Evolutionary conservation across 2,797 vertebrate species (phyloP).

Genomic region (Denticeps clupeoides): DNA sequence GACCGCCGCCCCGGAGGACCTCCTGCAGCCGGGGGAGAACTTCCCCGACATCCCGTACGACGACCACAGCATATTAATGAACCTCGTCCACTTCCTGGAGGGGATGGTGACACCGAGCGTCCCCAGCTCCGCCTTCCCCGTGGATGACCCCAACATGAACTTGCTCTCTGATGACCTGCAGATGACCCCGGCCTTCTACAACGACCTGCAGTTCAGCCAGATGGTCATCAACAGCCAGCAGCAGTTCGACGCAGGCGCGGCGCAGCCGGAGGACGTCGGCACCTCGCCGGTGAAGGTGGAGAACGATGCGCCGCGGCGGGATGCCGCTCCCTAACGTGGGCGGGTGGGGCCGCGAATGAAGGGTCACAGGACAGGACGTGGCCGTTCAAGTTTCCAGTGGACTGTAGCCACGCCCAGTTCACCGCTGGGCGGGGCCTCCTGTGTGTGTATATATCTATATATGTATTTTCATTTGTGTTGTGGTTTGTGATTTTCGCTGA

Average conservation of each 20-base stretch:
- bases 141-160: conserved; percentile 38
- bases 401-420: no score
- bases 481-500: no score
- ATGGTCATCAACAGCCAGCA: conserved; percentile 47
- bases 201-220: conserved; percentile 52
- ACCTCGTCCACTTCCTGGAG: no score
- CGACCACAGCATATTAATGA: no score
- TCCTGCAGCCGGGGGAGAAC: conserved; percentile 23
- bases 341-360: no score
- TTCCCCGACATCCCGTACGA: no score
- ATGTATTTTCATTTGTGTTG: no score
- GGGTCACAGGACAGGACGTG: no score
- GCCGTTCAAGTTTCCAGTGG: no score
- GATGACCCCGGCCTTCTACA: conserved; percentile 46
- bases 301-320: conserved; percentile 37
- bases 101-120: neutral
- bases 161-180: conserved; percentile 12
- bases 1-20: conserved; percentile 18
- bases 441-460: conserved; percentile 1
- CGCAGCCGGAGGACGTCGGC: no score
- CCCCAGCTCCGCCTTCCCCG: conserved; percentile 2
- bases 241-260: no score
- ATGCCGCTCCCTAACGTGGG: no score
- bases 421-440: neutral
- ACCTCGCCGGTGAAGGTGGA: conserved; percentile 32